These are phyloP conservation scores for Kuschelorhynchus macadamiae DNA, from an alignment of 2,888 invertebrate genomes.

Conservation along the genomic window DNA sequence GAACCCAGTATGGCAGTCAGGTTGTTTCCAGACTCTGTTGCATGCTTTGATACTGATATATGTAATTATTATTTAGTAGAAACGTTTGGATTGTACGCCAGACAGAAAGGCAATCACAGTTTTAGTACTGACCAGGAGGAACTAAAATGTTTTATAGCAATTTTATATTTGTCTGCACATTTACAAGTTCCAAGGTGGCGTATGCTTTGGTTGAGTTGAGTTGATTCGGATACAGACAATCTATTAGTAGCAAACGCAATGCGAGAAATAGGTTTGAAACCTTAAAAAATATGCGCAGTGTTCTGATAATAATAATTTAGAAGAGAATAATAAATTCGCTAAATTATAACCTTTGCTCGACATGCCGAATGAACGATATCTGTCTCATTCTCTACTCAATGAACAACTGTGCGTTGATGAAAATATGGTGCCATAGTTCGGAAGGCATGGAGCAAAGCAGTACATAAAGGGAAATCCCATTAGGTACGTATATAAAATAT, in stretches of 20 bases:
- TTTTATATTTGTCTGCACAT: conserved; percentile 17
- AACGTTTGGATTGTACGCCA: conserved; percentile 29
- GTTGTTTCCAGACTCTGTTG: conserved; percentile 4
- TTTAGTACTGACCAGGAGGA: no score
- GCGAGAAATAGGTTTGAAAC: conserved; percentile 43
- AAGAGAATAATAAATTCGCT: conserved; percentile 36
- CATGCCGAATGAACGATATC: conserved; percentile 33
- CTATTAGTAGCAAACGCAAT: conserved; percentile 32
- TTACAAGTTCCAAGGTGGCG: conserved; percentile 40
- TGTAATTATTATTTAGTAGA: background rate
- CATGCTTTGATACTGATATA: conserved; percentile 13
- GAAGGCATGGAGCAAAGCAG: conserved; percentile 41
- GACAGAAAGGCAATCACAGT: conserved; percentile 29
- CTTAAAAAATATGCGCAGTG: conserved; percentile 37
- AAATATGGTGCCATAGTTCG: conserved; percentile 47
- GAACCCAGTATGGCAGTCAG: no score
- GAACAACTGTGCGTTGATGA: conserved; percentile 40
- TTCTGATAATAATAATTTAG: conserved; percentile 34
- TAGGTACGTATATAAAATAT: conserved; percentile 46
- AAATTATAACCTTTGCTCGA: conserved; percentile 34
- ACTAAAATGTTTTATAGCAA: conserved; percentile 27
- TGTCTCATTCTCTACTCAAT: conserved; percentile 18
- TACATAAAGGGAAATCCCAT: conserved; percentile 41
- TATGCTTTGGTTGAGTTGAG: conserved; percentile 28
- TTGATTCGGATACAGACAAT: conserved; percentile 31